These are phyloP conservation scores for Penaeus monodon DNA, from an alignment of 2,888 invertebrate genomes.

Conservation along the genomic window DNA sequence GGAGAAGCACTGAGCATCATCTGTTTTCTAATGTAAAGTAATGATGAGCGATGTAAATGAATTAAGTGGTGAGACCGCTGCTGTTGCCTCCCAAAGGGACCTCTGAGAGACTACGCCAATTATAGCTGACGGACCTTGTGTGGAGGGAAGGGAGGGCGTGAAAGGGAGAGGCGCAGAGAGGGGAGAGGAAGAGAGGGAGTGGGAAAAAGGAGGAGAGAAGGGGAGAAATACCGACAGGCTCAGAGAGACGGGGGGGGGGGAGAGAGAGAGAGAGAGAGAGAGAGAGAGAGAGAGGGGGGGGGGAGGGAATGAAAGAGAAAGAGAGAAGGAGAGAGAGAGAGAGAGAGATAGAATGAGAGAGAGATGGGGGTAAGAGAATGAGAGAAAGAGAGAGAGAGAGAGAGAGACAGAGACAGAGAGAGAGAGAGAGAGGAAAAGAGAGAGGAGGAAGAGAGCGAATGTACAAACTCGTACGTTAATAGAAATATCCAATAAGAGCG, in stretches of 20 bases:
- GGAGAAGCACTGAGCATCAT: conserved; percentile 30
- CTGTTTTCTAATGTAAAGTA: conserved; percentile 52
- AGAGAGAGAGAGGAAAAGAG: background rate
- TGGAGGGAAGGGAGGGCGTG: conserved; percentile 1
- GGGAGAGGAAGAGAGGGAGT: background rate
- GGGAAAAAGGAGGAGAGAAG: background rate
- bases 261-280: background rate
- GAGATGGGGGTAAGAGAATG: too few relatives aligned
- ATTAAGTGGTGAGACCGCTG: conserved; percentile 56
- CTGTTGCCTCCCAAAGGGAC: conserved; percentile 28
- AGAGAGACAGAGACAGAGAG: background rate
- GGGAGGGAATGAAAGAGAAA: background rate
- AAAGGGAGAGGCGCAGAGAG: background rate
- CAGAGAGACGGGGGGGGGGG: background rate
- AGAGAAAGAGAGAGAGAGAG: background rate
- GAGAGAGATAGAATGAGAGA: background rate
- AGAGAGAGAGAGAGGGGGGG: background rate
- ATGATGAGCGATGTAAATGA: conserved; percentile 56
- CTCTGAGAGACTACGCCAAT: conserved; percentile 28
- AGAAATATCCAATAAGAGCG: too few relatives aligned
- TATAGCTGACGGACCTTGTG: conserved; percentile 33
- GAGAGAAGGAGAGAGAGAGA: background rate
- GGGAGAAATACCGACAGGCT: background rate
- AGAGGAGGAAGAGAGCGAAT: background rate
- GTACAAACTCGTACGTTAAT: too few relatives aligned